A percentile compares a stretch with the other conserved stretches of the same genome.
phyloP scores from a whole-genome alignment of 2,888 invertebrate genomes.

The Ornithoptera priamus region DNA sequence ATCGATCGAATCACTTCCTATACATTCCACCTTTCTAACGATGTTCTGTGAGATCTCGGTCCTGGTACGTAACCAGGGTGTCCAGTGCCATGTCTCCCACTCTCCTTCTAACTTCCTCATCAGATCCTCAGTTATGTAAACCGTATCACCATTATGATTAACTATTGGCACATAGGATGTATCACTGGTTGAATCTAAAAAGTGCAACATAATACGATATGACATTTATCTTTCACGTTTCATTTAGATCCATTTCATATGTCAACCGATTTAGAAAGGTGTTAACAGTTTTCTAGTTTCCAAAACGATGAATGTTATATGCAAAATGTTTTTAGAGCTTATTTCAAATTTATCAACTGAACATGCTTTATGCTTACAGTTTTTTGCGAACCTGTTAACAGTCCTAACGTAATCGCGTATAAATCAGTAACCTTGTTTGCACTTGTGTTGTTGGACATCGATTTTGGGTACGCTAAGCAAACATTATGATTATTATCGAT shows the following conservation, averaged over 20 bases:
- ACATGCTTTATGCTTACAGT: slow-evolving; percentile 7
- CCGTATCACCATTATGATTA: slow-evolving; percentile 53
- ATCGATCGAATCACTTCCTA: slow-evolving; percentile 60
- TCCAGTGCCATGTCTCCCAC: slow-evolving; percentile 64
- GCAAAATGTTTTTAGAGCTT: not conserved
- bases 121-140: slow-evolving; percentile 54
- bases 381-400: slow-evolving; percentile 14
- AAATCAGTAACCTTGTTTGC: slow-evolving; percentile 20
- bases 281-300: not conserved
- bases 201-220: not conserved
- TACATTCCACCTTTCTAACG: slow-evolving; percentile 46
- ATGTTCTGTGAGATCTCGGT: slow-evolving; percentile 52
- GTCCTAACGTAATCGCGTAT: slow-evolving; percentile 1
- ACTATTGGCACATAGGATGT: slow-evolving; percentile 38
- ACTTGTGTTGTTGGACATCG: slow-evolving; percentile 22
- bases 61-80: slow-evolving; percentile 67
- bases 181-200: slow-evolving; percentile 48
- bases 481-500: slow-evolving; percentile 17
- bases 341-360: not conserved
- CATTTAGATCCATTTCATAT: not conserved
- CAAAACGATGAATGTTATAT: not conserved
- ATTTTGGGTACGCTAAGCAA: slow-evolving; percentile 19
- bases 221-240: not conserved
- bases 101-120: slow-evolving; percentile 55
- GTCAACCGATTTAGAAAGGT: not conserved